A percentile compares a stretch with the other conserved stretches of the same genome.
phyloP scores from a whole-genome alignment of 2,113 vertebrate genomes.

The Pseudorhombus dupliciocellatus region DNA sequence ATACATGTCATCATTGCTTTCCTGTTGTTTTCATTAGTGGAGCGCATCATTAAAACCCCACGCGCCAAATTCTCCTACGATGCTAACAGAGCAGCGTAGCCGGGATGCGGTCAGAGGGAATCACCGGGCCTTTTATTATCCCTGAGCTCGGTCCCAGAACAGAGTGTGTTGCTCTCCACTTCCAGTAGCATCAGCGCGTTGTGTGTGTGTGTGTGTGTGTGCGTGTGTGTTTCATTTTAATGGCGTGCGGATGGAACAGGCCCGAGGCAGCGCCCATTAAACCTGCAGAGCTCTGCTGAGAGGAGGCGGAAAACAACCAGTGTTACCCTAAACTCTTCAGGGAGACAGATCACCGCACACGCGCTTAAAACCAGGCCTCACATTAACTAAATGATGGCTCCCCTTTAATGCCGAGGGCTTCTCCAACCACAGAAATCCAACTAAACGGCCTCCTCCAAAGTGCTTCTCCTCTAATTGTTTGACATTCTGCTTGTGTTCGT shows the following conservation, averaged over 20 bases:
- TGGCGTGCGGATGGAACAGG: slow-evolving; percentile 62
- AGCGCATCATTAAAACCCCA: slow-evolving; percentile 24
- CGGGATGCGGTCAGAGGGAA: slow-evolving; percentile 26
- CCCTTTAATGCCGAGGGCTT: slow-evolving; percentile 49
- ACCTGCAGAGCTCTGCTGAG: slow-evolving; percentile 69
- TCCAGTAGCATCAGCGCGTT: slow-evolving; percentile 6
- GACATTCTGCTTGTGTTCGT: slow-evolving; percentile 7
- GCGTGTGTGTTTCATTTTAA: slow-evolving; percentile 33
- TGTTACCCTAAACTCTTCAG: slow-evolving; percentile 46
- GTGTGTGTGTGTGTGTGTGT: slow-evolving; percentile 23
- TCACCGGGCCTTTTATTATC: slow-evolving; percentile 25
- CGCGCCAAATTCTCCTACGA: slow-evolving; percentile 4
- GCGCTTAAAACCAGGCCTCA: slow-evolving; percentile 45
- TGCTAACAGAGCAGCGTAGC: slow-evolving; percentile 7
- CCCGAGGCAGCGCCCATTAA: slow-evolving; percentile 63
- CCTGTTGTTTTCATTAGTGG: slow-evolving; percentile 41
- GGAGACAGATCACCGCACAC: slow-evolving; percentile 51
- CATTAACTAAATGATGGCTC: slow-evolving; percentile 44
- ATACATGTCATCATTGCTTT: slow-evolving; percentile 8
- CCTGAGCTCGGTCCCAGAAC: slow-evolving; percentile 3
- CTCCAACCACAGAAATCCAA: slow-evolving; percentile 55
- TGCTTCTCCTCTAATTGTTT: slow-evolving; percentile 6
- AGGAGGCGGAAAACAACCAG: slow-evolving; percentile 42
- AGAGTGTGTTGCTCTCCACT: slow-evolving; percentile 6
- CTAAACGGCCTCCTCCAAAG: slow-evolving; percentile 20